Evolutionary conservation across 2,797 vertebrate species (phyloP).

Genomic region (Rhincodon typus): DNA sequence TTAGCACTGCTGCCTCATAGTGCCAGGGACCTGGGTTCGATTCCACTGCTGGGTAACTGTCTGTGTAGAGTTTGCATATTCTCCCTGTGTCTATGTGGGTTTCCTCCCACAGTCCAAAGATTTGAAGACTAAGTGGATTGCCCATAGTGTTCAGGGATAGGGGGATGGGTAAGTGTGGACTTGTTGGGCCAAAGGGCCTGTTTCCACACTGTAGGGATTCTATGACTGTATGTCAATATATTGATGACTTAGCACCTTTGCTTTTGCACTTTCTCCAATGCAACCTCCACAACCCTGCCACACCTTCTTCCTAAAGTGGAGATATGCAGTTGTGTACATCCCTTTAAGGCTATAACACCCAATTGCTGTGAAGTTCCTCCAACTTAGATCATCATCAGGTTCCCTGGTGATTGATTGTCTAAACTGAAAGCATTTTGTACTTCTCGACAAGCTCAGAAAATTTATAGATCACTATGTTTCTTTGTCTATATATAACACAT

Average conservation of each 20-base stretch:
- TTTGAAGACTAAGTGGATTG: no score
- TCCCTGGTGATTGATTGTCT: not conserved
- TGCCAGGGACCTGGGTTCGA: no score
- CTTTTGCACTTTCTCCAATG: not conserved
- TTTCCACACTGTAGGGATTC: no score
- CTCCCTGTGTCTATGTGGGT: no score
- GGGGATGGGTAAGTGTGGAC: no score
- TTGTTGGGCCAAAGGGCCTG: no score
- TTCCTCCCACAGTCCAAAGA: no score
- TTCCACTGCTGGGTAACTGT: no score
- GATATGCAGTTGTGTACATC: not conserved
- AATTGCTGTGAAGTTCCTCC: not conserved
- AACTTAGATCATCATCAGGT: not conserved
- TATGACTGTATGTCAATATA: not conserved
- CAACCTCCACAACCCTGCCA: not conserved
- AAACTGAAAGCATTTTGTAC: not conserved
- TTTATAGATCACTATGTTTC: not conserved
- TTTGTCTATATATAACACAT: not conserved
- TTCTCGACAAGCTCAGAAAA: not conserved
- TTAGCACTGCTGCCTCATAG: no score
- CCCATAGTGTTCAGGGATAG: no score
- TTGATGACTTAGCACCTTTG: not conserved
- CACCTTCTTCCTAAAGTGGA: not conserved
- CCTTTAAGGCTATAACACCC: not conserved
- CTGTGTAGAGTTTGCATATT: no score